These are phyloP conservation scores for Agriopis leucophaearia DNA, from an alignment of 2,888 invertebrate genomes.

Conservation along the genomic window DNA sequence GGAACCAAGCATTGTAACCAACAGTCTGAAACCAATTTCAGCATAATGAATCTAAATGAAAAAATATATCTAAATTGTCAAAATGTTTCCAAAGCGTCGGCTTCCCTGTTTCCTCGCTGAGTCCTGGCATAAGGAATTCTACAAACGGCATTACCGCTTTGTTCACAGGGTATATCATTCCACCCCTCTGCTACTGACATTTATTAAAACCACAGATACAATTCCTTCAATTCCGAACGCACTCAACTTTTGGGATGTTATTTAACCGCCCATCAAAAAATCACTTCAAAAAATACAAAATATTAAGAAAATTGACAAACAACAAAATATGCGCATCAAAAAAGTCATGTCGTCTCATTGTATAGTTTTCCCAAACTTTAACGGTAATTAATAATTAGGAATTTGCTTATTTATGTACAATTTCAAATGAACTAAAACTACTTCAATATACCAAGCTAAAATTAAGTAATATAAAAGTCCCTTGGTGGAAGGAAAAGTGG, in stretches of 20 bases:
- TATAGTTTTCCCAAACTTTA: too few species aligned
- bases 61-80: slow-evolving; percentile 5
- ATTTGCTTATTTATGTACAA: too few species aligned
- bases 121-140: slow-evolving; percentile 18
- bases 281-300: not conserved
- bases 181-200: slow-evolving; percentile 24
- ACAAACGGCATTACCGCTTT: slow-evolving; percentile 22
- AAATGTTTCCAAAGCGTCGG: slow-evolving; percentile 6
- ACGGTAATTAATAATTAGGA: too few species aligned
- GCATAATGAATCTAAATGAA: not conserved
- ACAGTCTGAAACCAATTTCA: too few species aligned
- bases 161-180: slow-evolving; percentile 25
- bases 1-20: too few species aligned
- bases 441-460: too few species aligned
- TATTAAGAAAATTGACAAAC: too few species aligned
- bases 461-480: too few species aligned
- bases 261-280: slow-evolving; percentile 1
- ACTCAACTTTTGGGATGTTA: not conserved
- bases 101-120: not conserved
- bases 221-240: slow-evolving; percentile 19
- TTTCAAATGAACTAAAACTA: too few species aligned
- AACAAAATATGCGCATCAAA: too few species aligned
- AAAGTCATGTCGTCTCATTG: too few species aligned
- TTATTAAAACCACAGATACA: slow-evolving; percentile 36
- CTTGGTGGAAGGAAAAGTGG: too few species aligned